Base-by-base conservation (phyloP, 2,888 invertebrate genomes). In the Aphelenchoides bicaudatus region DNA sequence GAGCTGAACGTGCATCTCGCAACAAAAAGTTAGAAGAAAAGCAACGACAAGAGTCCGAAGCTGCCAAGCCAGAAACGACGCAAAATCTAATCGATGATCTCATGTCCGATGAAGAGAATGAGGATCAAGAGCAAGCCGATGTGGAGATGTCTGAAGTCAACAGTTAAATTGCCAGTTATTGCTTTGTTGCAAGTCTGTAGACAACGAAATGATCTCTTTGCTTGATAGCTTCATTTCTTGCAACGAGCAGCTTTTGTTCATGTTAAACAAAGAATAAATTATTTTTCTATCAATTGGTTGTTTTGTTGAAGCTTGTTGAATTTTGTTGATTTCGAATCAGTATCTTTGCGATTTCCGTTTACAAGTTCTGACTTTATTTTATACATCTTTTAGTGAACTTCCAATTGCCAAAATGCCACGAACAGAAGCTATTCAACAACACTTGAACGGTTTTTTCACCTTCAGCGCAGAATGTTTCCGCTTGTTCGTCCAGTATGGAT, bases 401-500 rank as follows among this genome's bases (percentile, higher is more conserved):
- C 16, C 34, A 16, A 34, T 34, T 34, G n/a, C n/a, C n/a, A n/a
- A n/a, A n/a, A n/a, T n/a, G n/a, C n/a, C n/a, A n/a, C n/a, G n/a
- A n/a, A n/a, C n/a, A n/a, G n/a, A n/a, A n/a, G n/a, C n/a, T n/a
- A 8, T 43, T n/a, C 43, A 43, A n/a, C 43, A n/a, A 10, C 43
- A 25, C 10, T 23, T 51, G 16, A 61, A 61, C 6, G 39, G 25
- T 13, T 34, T 62, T 19, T 60, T 37, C 28, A 8, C 23, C 13
- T 23, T 29, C n/a, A 39, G 51, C 21, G 68, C 72, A 48, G 59
- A 67, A 31, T 50, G 30, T 10, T 47, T 69, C 23, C 59, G 67
- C 8, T 21, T 67, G 30, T 61, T 51, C 23, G 30, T 70, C 38
- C 75, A 77, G 58, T 76, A 72, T 71, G 73, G 75, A 49, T 77